Evolutionary conservation across 2,888 invertebrate species (phyloP).

Genomic region (Tinea pellionella): DNA sequence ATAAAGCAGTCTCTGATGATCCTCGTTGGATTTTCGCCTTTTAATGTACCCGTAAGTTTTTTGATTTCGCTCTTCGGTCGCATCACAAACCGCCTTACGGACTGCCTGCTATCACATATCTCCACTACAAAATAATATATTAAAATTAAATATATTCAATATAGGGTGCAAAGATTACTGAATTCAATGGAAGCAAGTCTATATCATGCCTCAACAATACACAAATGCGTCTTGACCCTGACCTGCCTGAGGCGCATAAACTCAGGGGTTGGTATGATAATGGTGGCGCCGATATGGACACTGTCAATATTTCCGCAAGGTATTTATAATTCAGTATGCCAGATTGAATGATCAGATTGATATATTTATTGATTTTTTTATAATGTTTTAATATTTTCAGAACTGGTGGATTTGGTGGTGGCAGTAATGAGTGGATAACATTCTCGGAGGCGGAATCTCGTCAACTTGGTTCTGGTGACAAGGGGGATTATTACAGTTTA

Average conservation of each 20-base stretch:
- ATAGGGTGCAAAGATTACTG: conserved; percentile 80
- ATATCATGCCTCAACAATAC: conserved; percentile 71
- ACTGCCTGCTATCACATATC: no score
- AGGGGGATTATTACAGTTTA: conserved; percentile 83
- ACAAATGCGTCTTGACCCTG: conserved; percentile 85
- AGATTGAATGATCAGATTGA: neutral
- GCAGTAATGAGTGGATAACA: conserved; percentile 76
- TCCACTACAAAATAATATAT: no score
- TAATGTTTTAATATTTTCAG: no score
- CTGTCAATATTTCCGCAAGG: conserved; percentile 75
- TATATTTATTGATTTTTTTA: no score
- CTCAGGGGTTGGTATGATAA: conserved; percentile 94
- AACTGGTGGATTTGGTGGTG: conserved; percentile 52
- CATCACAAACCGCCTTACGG: no score
- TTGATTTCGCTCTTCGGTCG: no score
- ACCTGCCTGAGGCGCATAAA: conserved; percentile 85
- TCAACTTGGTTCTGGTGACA: conserved; percentile 79
- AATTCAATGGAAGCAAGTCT: conserved; percentile 87
- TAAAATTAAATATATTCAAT: neutral
- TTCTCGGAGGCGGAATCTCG: conserved; percentile 80
- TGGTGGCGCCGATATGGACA: conserved; percentile 73
- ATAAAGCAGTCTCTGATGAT: no score
- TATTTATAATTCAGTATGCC: conserved; percentile 23
- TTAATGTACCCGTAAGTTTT: no score
- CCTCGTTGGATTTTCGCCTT: no score